Evolutionary conservation across 2,113 vertebrate genomes (phyloP).

Genomic region (Dissostichus mawsoni): DNA sequence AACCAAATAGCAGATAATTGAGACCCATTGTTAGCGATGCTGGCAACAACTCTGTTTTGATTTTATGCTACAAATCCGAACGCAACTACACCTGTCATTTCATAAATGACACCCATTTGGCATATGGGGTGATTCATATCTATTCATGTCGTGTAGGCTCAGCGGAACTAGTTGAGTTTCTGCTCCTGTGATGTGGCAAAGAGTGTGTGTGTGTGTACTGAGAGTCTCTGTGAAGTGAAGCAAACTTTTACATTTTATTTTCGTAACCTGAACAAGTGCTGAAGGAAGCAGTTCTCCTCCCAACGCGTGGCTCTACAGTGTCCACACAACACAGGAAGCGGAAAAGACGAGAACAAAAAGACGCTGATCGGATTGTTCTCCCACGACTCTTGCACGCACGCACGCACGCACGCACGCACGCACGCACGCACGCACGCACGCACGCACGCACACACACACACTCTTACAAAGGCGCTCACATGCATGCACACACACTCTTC

Average conservation of each 20-base stretch:
- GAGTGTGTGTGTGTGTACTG: not conserved
- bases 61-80: slow-evolving; percentile 18
- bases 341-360: slow-evolving; percentile 10
- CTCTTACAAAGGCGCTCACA: not conserved
- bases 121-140: not conserved
- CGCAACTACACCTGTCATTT: slow-evolving; percentile 8
- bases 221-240: slow-evolving; percentile 33
- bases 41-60: slow-evolving; percentile 24
- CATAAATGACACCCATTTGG: slow-evolving; percentile 17
- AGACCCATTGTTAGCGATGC: slow-evolving; percentile 19
- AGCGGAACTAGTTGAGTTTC: slow-evolving; percentile 14
- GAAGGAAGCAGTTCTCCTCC: slow-evolving; percentile 33
- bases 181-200: slow-evolving; percentile 25
- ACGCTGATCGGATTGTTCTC: slow-evolving; percentile 3
- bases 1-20: slow-evolving; percentile 34
- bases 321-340: slow-evolving; percentile 16
- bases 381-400: not conserved
- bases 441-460: not conserved
- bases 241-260: slow-evolving; percentile 47
- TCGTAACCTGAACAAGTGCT: slow-evolving; percentile 31
- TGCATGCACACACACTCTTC: slow-evolving; percentile 2
- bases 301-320: slow-evolving; percentile 19
- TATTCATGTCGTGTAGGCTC: not conserved
- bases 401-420: not conserved
- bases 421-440: not conserved